Percentiles rank a stretch among this genome's conserved stretches.
These are phyloP conservation scores for Samia ricini DNA, from an alignment of 1,140 invertebrate genomes.

Conservation along the genomic window DNA sequence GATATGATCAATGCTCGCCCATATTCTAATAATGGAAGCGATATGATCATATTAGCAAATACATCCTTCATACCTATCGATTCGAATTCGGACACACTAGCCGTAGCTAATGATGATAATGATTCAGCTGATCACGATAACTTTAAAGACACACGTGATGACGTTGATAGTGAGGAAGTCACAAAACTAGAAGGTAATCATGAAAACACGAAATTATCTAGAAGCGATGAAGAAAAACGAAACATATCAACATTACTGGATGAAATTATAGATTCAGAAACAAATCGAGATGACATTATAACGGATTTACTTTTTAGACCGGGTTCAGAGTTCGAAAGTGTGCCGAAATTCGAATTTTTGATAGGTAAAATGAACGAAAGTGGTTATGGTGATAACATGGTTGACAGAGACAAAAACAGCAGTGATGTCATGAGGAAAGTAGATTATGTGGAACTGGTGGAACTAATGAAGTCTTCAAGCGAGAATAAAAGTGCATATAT, in stretches of 20 bases:
- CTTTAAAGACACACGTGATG: not conserved
- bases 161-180: not conserved
- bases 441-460: slow-evolving; percentile 68
- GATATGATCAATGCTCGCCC: slow-evolving; percentile 57
- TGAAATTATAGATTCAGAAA: slow-evolving; percentile 67
- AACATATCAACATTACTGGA: slow-evolving; percentile 70
- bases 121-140: slow-evolving; percentile 28
- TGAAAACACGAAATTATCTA: not conserved
- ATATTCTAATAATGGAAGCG: slow-evolving; percentile 50
- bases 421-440: slow-evolving; percentile 60
- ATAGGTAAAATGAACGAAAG: slow-evolving; percentile 58
- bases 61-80: slow-evolving; percentile 63
- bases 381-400: slow-evolving; percentile 21
- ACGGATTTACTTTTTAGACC: slow-evolving; percentile 62
- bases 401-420: slow-evolving; percentile 48
- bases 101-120: slow-evolving; percentile 56
- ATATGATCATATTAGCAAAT: slow-evolving; percentile 42
- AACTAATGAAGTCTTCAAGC: slow-evolving; percentile 47
- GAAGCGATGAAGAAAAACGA: slow-evolving; percentile 48
- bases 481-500: slow-evolving; percentile 66
- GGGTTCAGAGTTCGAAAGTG: slow-evolving; percentile 48
- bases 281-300: slow-evolving; percentile 61
- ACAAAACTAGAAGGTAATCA: not conserved
- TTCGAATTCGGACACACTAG: slow-evolving; percentile 61
- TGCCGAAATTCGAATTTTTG: slow-evolving; percentile 62